These are phyloP conservation scores for Timema cristinae DNA, from an alignment of 2,888 invertebrate genomes.

Conservation along the genomic window DNA sequence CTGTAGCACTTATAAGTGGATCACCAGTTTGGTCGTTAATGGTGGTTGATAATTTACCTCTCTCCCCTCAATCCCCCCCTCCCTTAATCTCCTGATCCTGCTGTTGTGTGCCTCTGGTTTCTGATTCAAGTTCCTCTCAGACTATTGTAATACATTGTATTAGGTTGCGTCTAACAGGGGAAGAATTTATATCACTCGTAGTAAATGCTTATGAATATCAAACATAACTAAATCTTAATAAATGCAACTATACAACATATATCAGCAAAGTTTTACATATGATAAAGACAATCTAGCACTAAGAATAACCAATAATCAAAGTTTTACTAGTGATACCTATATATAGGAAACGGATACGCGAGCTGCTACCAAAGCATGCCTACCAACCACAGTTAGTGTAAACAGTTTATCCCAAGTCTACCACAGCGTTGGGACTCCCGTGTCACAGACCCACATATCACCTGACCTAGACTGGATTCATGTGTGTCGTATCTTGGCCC, in stretches of 20 bases:
- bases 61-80: no score
- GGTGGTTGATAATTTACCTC: no score
- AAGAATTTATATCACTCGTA: not conserved
- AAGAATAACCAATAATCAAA: slow-evolving; percentile 20
- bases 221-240: slow-evolving; percentile 6
- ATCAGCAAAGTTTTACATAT: slow-evolving; percentile 14
- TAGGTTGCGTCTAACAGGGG: no score
- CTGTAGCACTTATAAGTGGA: no score
- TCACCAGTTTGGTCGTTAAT: no score
- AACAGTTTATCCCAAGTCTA: slow-evolving; percentile 21
- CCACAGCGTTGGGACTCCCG: slow-evolving; percentile 16
- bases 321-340: slow-evolving; percentile 14
- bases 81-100: no score
- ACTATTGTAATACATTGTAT: no score
- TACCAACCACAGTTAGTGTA: slow-evolving; percentile 25
- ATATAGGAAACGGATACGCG: slow-evolving; percentile 16
- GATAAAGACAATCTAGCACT: slow-evolving; percentile 23
- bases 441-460: slow-evolving; percentile 4
- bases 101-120: no score
- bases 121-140: no score
- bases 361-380: slow-evolving; percentile 25
- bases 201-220: slow-evolving; percentile 15
- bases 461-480: no score
- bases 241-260: slow-evolving; percentile 8
- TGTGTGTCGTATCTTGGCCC: no score